Evolutionary conservation across 2,888 invertebrate genomes (phyloP), one percentile per base, ranked within the genome.

Genomic region (Argynnis bischoffii): DNA sequence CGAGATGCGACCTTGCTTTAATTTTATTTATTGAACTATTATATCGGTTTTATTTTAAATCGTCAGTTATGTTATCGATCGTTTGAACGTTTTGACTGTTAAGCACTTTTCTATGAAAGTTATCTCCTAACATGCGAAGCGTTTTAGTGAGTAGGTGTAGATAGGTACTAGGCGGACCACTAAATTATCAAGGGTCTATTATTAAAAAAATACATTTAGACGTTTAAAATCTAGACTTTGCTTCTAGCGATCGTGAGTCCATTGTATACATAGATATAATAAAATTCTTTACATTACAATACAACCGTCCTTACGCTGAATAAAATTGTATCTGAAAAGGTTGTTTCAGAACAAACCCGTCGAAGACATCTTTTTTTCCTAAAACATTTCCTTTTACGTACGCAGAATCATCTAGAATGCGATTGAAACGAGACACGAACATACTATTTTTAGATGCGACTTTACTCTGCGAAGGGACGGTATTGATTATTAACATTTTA

Each of bases 131-230:
- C 55, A 35, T 16, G 46, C 46, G 21, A 57, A 21, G 16, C 55
- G 35, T 56, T 16, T 18, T 56, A 56, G 55, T 26, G 55, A 56
- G 46, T 56, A 56, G 56, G 14, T 18, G 59, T 71, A 69, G 55
- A 53, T 67, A 67, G 69, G 69, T 61, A 54, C 63, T 69, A 67
- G 69, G 63, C 64, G 71, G 71, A 71, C 69, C 69, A 67, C 64
- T 54, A 55, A 64, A 59, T 51, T 59, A 55, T 57, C 66, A 63
- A 69, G 67, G 69, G 69, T 71, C 69, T 54, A 55, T 51, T 47
- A 50, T 47, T n/a, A 8, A n/a, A 47, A 31, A 55, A 56, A 53
- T 41, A 63, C 64, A 61, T 65, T 57, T 69, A 64, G 66, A 63
- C 35, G 47, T 59, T 60, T 56, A 64, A 61, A 48, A 63, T 64